Percentiles rank a stretch among this genome's conserved stretches.
These are phyloP conservation scores for Holothuria leucospilota DNA, from an alignment of 53 echinoderm and acorn worm species.

Conservation along the genomic window DNA sequence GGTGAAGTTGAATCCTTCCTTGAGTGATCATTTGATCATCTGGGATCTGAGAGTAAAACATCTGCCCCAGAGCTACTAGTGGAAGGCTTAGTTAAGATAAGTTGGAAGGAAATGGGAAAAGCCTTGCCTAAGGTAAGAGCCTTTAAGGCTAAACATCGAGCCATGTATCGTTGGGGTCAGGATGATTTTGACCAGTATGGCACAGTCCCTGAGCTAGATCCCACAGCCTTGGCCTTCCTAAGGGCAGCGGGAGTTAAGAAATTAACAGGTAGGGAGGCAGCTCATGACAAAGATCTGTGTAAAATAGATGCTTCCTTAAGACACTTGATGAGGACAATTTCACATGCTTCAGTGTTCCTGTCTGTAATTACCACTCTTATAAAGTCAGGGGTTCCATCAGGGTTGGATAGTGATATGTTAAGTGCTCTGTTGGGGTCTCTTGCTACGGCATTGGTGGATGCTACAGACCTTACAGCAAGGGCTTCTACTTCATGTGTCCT, in stretches of 20 bases:
- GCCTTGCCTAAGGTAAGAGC: constrained; percentile 4
- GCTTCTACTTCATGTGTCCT: too few species aligned
- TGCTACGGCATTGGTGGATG: too few species aligned
- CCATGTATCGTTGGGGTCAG: not conserved
- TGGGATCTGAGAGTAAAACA: not conserved
- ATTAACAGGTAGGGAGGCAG: too few species aligned
- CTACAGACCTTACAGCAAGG: too few species aligned
- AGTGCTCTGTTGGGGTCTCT: too few species aligned
- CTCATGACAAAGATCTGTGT: too few species aligned
- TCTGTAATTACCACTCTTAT: too few species aligned
- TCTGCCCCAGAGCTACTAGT: not conserved
- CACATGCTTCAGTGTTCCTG: too few species aligned
- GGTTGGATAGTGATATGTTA: too few species aligned
- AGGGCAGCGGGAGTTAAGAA: not conserved
- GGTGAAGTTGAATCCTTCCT: not conserved
- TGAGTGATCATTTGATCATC: not conserved
- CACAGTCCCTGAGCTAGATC: not conserved
- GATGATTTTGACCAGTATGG: not conserved
- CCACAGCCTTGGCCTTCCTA: not conserved
- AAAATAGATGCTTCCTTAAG: too few species aligned
- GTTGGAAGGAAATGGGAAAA: not conserved
- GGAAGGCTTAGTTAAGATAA: not conserved
- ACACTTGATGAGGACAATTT: too few species aligned
- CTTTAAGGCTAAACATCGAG: not conserved
- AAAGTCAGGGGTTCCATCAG: too few species aligned